These are phyloP conservation scores for Orientallactaga sibirica DNA, from an alignment of 2,797 vertebrate species.

Conservation along the genomic window DNA sequence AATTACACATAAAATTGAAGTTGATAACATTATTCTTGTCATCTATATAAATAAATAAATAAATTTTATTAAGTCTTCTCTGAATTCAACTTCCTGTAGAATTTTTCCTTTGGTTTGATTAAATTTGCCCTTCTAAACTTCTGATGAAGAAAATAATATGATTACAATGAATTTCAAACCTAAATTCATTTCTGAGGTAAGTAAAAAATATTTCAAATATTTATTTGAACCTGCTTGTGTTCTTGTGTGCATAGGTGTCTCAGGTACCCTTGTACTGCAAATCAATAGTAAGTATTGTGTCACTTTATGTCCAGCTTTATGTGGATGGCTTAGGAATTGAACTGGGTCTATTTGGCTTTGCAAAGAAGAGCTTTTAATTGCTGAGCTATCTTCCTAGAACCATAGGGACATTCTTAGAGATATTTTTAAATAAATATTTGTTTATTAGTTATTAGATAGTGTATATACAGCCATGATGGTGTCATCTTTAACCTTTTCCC, in stretches of 20 bases:
- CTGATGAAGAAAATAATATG: not conserved
- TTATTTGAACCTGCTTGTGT: not conserved
- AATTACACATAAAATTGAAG: not conserved
- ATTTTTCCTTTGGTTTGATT: constrained; percentile 17
- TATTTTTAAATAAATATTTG: no score
- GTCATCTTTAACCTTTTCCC: no score
- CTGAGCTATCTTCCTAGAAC: no score
- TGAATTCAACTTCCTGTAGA: not conserved
- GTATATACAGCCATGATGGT: no score
- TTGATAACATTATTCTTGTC: not conserved
- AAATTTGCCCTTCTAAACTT: not conserved
- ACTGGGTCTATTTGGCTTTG: no score
- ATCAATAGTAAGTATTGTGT: no score
- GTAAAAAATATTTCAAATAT: not conserved
- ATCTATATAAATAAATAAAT: not conserved
- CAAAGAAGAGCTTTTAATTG: no score
- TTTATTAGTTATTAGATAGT: no score
- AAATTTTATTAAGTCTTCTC: not conserved
- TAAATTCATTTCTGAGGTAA: not conserved
- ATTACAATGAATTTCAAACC: not conserved
- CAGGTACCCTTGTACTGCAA: no score
- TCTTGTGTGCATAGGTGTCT: not conserved
- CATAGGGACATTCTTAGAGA: no score
- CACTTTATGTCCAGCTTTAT: no score
- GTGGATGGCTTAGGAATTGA: no score